A percentile compares a stretch with the other conserved stretches of the same genome.
Conservation (phyloP, 2,888 invertebrate species). For the Acanthococcus lagerstroemiae region DNA sequence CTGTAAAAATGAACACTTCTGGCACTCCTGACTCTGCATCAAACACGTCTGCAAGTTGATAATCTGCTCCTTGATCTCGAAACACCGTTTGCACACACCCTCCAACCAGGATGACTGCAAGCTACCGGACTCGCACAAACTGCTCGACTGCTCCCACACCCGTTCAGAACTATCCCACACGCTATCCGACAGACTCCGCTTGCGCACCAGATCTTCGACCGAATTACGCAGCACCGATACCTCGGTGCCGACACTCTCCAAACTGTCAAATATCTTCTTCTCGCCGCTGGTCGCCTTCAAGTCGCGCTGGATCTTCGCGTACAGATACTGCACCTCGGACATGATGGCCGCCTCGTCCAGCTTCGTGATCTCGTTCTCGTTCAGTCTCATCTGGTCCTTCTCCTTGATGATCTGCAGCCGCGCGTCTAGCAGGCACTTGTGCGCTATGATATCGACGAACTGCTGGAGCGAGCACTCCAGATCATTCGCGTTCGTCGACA, state of each 20-base stretch:
- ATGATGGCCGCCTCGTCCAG: conserved; percentile 35
- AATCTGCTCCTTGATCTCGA: conserved; percentile 48
- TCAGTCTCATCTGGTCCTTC: conserved; percentile 41
- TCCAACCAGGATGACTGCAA: conserved; percentile 40
- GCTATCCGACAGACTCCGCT: conserved; percentile 28
- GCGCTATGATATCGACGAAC: conserved; percentile 61
- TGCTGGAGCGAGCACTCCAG: conserved; percentile 48
- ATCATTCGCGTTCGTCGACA: conserved; percentile 35
- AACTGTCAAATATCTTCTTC: conserved; percentile 35
- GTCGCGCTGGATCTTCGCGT: conserved; percentile 37
- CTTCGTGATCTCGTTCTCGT: conserved; percentile 6
- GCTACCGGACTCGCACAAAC: conserved; percentile 29
- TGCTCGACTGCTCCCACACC: conserved; percentile 19
- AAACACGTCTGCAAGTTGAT: conserved; percentile 42
- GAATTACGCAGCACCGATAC: conserved; percentile 34
- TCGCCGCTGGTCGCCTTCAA: conserved; percentile 34
- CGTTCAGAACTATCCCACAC: conserved; percentile 18
- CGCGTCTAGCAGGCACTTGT: conserved; percentile 66
- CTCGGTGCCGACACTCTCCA: conserved; percentile 37
- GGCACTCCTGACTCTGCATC: conserved; percentile 42
- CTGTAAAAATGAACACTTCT: conserved; percentile 45
- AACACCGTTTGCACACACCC: conserved; percentile 50
- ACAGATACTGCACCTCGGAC: conserved; percentile 37
- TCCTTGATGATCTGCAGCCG: conserved; percentile 59
- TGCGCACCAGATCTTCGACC: conserved; percentile 33